Evolutionary conservation across 1,140 invertebrate genomes (phyloP), one percentile per base, ranked within the genome.

Genomic region (Scaptomyza hsui): DNA sequence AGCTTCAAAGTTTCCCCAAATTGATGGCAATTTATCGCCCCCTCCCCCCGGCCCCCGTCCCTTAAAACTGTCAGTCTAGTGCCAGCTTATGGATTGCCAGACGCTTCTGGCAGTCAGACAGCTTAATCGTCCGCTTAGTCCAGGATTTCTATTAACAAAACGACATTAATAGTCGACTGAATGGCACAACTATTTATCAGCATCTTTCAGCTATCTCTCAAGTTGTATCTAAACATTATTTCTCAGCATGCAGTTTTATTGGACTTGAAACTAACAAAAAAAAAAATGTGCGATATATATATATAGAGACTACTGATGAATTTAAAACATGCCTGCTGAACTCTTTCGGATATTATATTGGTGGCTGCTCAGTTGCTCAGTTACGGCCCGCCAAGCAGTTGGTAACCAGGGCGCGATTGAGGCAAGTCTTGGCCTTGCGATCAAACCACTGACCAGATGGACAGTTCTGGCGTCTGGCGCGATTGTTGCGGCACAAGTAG

Each of bases 391-490:
- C 56, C 42, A 44, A 32, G 32, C 78, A 71, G 37, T 76, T 81
- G 9, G 18, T 15, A 2, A 81, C 78, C 32, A 41, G 29, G 3
- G 18, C 37, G 51, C 78, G 61, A 26, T 47, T 60, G 0, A 51
- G 71, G 26, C 79, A 82, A 6, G 6, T 7, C 13, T 60, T 59
- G 18, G 59, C 52, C 12, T 21, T 3, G 41, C 72, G 67, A 56
- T 83, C 79, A 35, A 75, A 83, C 79, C 79, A 83, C 10, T 61
- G 41, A 0, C 79, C 79, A 15, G 0, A 13, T 10, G 70, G 75
- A 24, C 79, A 82, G 15, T 2, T 41, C 35, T 61, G 59, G n/a
- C 71, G 67, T 26, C 21, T 63, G 0, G 62, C 18, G 16, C 39
- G 56, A 39, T 64, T 77, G 9, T 69, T 55, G 37, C 37, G 52